Base-by-base conservation (phyloP, 2,888 invertebrate species). In the Watsonalla cultraria region DNA sequence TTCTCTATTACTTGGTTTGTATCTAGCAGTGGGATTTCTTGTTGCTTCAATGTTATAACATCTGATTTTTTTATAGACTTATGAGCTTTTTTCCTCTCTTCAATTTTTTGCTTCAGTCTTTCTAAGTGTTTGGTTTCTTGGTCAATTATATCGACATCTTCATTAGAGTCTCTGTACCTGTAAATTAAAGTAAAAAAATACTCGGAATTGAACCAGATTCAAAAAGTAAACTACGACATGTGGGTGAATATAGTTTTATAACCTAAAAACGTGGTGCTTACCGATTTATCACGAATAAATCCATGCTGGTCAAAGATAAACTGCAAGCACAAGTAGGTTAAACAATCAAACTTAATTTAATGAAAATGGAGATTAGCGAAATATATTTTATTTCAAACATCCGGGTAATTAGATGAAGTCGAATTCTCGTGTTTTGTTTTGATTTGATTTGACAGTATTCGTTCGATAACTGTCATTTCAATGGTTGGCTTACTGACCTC, bases 251-350 rank as follows among this genome's bases (percentile, higher is more conserved):
- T 39, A 37, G 45, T 54, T 35, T 37, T 13, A n/a, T 45, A 48
- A 46, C 14, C 14, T 46, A 49, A 35, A 47, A 51, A 35, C 33
- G 6, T 13, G 7, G 15, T 53, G 60, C 65, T 66, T 84, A 95
- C 95, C 95, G 92, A 72, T 95, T 94, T 52, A 95, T 92, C 59
- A 94, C 91, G 74, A 95, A 95, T 63, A 95, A 87, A 83, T 94
- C 94, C 95, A 95, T 94, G 11, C 59, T 7, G 52, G 5, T 24
- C 13, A 11, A 35, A 33, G 53, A 55, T 60, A 42, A 24, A 24
- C 24, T 24, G 24, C 1, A 24, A 24, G 2, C 24, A 24, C 2
- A 24, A 24, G 24, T 24, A 24, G 24, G 24, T 24, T 24, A 24
- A 24, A 24, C 24, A 24, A 24, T 24, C 24, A 24, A 24, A 24